A percentile compares a stretch with the other conserved stretches of the same genome.
Conservation (phyloP, 2,888 invertebrate species). For the Agrilus mali region DNA sequence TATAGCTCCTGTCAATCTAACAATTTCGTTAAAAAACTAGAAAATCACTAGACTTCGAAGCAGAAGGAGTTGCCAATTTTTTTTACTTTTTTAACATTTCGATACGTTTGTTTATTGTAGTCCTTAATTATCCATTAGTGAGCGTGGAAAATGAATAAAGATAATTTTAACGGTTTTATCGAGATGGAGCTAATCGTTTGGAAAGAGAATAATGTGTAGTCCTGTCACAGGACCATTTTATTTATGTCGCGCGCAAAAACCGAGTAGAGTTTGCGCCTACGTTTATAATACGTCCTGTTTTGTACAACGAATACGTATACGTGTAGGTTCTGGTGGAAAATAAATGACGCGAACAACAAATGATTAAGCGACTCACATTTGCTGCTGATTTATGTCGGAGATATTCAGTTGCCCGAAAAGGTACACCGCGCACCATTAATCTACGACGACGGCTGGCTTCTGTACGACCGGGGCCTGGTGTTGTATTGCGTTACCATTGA, state of each 20-base stretch:
- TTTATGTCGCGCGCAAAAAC: too few relatives aligned
- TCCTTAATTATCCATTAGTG: too few relatives aligned
- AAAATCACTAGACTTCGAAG: too few relatives aligned
- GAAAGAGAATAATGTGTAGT: neutral
- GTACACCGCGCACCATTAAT: slow-evolving; percentile 32
- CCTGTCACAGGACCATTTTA: slow-evolving; percentile 4
- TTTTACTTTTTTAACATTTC: too few relatives aligned
- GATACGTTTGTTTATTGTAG: too few relatives aligned
- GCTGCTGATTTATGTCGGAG: slow-evolving; percentile 32
- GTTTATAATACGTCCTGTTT: neutral
- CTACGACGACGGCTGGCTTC: slow-evolving; percentile 25
- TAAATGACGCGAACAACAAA: slow-evolving; percentile 30
- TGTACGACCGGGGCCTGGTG: slow-evolving; percentile 15
- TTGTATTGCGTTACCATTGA: neutral
- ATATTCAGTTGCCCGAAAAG: slow-evolving; percentile 32
- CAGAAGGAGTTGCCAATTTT: too few relatives aligned
- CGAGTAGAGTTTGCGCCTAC: too few relatives aligned
- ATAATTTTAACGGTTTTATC: too few relatives aligned
- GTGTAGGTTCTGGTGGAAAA: slow-evolving; percentile 24
- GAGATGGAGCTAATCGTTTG: too few relatives aligned
- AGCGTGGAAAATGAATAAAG: too few relatives aligned
- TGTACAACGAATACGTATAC: slow-evolving; percentile 10
- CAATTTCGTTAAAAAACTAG: too few relatives aligned
- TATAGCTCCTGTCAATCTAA: too few relatives aligned
- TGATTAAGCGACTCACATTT: slow-evolving; percentile 27